A percentile compares a stretch with the other conserved stretches of the same genome.
These are phyloP conservation scores for Psammodynastes pulverulentus DNA, from an alignment of 2,113 vertebrate species.

Conservation along the genomic window DNA sequence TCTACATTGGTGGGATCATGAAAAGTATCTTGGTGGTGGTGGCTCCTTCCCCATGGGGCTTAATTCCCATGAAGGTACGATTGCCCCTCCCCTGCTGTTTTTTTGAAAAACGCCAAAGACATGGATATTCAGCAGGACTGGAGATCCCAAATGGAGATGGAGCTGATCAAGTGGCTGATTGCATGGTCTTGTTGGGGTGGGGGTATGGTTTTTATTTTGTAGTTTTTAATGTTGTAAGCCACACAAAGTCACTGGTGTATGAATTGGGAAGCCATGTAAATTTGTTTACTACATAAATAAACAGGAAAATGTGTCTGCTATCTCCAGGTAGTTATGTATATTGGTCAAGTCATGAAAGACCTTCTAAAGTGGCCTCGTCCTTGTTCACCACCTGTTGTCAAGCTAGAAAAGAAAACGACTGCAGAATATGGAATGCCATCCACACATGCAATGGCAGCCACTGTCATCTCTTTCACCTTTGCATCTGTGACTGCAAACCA, in stretches of 20 bases:
- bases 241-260: not conserved
- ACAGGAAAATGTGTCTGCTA: conserved; percentile 17
- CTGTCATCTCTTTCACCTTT: conserved; percentile 86
- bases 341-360: conserved; percentile 93
- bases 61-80: not conserved
- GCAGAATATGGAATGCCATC: conserved; percentile 93
- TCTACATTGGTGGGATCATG: not conserved
- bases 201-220: not conserved
- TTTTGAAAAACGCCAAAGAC: not conserved
- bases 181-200: not conserved
- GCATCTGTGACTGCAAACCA: conserved; percentile 77
- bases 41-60: not conserved
- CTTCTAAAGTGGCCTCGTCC: conserved; percentile 91
- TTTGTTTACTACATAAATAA: not conserved
- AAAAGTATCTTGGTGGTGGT: not conserved
- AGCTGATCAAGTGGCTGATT: not conserved
- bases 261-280: not conserved
- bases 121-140: not conserved
- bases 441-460: conserved; percentile 94
- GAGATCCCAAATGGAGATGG: not conserved
- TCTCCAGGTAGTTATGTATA: conserved; percentile 89
- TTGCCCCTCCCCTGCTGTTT: not conserved
- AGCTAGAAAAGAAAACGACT: conserved; percentile 80
- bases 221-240: not conserved
- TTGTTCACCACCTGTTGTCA: conserved; percentile 85